Base-by-base conservation (phyloP, 1,140 invertebrate genomes). In the Drosophila kikkawai region DNA sequence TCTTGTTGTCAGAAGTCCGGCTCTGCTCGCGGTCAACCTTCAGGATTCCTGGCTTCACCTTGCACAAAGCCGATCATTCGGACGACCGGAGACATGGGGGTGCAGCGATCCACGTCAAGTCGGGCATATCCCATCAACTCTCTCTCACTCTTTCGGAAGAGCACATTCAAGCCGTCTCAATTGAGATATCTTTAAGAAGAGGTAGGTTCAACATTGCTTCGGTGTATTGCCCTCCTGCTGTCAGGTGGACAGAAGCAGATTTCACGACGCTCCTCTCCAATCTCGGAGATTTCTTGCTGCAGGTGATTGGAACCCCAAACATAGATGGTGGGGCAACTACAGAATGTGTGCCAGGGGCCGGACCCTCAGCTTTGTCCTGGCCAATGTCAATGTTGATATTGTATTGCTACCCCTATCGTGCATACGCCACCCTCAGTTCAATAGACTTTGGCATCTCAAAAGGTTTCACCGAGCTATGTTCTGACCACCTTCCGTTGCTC, bases 391-490 rank as follows among this genome's bases (percentile, higher is more conserved):
- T 12, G 34, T 67, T 26, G 55, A 67, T 42, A 34, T 67, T 34
- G 55, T 50, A 8, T 8, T 59, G 36, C 36, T 26, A 56, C n/a
- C 63, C 63, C 15, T 57, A 57, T 48, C 63, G 63, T 26, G 63
- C 42, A 26, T 51, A 12, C 17, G 37, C 55, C 44, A 51, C 65
- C 12, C 65, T 55, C n/a, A 67, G 65, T 29, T 15, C 56, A 9
- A 68, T 68, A n/a, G 56, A 68, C 17, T 68, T 68, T n/a, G 65
- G 47, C 6, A 68, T 68, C 37, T 68, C 56, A 11, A 59, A 51
- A 44, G 37, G 56, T 37, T 15, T 57, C n/a, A 53, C 32, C 29
- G 50, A 53, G 29, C 50, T 36, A 11, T 36, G 32, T 29, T 53
- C 50, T 53, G 50, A 53, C 50, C 26, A 36, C 50, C 17, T 53